Conservation (phyloP, 2,888 invertebrate species). For the Linnaemya vulpina region DNA sequence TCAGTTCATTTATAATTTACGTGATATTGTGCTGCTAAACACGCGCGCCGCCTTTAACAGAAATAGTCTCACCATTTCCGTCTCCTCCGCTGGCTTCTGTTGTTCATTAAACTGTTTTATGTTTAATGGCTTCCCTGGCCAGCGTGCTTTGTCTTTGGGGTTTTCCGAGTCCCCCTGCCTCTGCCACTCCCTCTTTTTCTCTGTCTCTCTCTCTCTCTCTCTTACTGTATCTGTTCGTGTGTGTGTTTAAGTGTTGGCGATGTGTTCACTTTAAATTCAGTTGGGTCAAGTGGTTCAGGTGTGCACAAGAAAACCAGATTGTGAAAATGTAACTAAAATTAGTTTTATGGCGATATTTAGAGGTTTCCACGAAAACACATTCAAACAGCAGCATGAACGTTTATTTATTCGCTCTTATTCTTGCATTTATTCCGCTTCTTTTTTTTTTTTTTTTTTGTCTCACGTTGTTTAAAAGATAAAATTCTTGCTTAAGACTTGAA, state of each 20-base stretch:
- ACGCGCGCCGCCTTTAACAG: constrained; percentile 24
- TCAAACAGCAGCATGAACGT: constrained; percentile 13
- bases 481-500: constrained; percentile 27
- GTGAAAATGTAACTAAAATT: constrained; percentile 69
- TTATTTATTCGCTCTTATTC: constrained; percentile 22
- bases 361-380: constrained; percentile 50
- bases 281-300: constrained; percentile 71
- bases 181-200: no score
- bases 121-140: constrained; percentile 42
- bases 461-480: constrained; percentile 26
- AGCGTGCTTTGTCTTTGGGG: constrained; percentile 9
- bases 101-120: constrained; percentile 25
- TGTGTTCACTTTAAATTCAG: constrained; percentile 63
- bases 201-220: no score
- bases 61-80: constrained; percentile 13
- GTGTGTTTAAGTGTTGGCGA: constrained; percentile 2
- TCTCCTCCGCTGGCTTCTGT: not conserved
- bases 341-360: constrained; percentile 70
- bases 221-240: not conserved
- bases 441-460: not conserved
- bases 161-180: not conserved
- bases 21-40: constrained; percentile 37
- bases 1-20: constrained; percentile 31
- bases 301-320: constrained; percentile 66
- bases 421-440: constrained; percentile 7